A percentile compares a stretch with the other conserved stretches of the same genome.
phyloP scores from a whole-genome alignment of 1,140 invertebrate species.

The Drosophila miranda region DNA sequence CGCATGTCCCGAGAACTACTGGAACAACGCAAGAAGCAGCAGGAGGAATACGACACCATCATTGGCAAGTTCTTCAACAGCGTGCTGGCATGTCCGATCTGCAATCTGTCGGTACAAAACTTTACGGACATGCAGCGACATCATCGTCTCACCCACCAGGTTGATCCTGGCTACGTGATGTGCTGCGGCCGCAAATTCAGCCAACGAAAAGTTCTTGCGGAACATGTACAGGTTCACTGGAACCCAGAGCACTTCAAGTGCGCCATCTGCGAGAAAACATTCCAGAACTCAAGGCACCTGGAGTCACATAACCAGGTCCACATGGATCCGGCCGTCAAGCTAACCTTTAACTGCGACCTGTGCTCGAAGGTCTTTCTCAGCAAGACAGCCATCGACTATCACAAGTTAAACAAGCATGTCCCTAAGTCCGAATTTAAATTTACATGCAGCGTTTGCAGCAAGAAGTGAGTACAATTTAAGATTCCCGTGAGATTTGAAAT shows the following conservation, averaged over 20 bases:
- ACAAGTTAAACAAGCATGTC: constrained; percentile 76
- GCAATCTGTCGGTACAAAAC: constrained; percentile 74
- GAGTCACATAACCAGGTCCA: constrained; percentile 72
- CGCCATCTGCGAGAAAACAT: constrained; percentile 66
- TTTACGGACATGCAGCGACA: constrained; percentile 77
- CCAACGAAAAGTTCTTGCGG: constrained; percentile 73
- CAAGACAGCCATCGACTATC: constrained; percentile 77
- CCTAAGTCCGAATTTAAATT: constrained; percentile 80
- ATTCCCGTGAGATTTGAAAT: background rate
- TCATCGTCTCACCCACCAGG: constrained; percentile 73
- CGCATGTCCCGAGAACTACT: constrained; percentile 70
- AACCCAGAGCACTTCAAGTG: constrained; percentile 79
- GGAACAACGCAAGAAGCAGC: constrained; percentile 72
- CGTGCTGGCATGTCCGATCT: constrained; percentile 66
- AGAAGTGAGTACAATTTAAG: constrained; percentile 45
- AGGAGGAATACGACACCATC: constrained; percentile 76
- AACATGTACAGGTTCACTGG: constrained; percentile 76
- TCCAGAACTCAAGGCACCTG: constrained; percentile 68
- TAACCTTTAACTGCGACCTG: constrained; percentile 70
- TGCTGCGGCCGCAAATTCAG: constrained; percentile 77
- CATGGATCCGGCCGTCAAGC: constrained; percentile 54
- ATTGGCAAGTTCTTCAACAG: constrained; percentile 76
- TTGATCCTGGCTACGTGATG: constrained; percentile 73
- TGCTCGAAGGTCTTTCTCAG: constrained; percentile 73
- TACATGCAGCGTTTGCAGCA: constrained; percentile 67